These are phyloP conservation scores for Gulo gulo DNA, from an alignment of 2,113 vertebrate species.

Conservation along the genomic window DNA sequence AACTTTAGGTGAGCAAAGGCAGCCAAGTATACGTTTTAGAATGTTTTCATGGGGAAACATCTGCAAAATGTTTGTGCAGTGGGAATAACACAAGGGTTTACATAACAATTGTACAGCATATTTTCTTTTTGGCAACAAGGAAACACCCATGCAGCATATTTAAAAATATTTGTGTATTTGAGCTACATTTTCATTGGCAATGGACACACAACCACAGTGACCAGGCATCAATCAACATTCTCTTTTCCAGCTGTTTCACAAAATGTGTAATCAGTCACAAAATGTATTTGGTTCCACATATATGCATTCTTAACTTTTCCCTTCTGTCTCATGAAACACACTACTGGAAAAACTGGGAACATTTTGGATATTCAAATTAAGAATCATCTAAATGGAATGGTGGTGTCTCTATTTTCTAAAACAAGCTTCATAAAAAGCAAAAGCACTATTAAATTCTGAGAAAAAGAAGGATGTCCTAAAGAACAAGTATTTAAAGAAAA, in stretches of 20 bases:
- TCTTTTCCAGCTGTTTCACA: constrained; percentile 22
- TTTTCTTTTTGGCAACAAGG: neutral
- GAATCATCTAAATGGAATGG: neutral
- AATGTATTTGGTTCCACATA: neutral
- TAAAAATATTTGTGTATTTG: constrained; percentile 51
- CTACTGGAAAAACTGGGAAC: neutral
- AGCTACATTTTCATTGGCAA: constrained; percentile 47
- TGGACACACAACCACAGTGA: neutral
- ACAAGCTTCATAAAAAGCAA: neutral
- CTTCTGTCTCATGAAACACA: neutral
- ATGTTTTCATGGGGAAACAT: constrained; percentile 46
- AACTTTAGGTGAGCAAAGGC: constrained; percentile 10
- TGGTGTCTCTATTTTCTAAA: constrained; percentile 5
- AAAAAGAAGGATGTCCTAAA: neutral
- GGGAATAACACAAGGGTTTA: constrained; percentile 30
- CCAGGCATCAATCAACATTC: constrained; percentile 22
- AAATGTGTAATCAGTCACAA: constrained; percentile 8
- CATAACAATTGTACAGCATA: neutral
- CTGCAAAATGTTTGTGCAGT: constrained; percentile 42
- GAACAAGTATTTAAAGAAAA: neutral
- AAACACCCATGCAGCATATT: constrained; percentile 18
- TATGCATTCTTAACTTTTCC: neutral
- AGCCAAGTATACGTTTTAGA: neutral
- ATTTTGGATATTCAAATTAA: constrained; percentile 18
- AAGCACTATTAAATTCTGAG: neutral